These are phyloP conservation scores for Eupithecia dodoneata DNA, from an alignment of 2,888 invertebrate species.

Conservation along the genomic window DNA sequence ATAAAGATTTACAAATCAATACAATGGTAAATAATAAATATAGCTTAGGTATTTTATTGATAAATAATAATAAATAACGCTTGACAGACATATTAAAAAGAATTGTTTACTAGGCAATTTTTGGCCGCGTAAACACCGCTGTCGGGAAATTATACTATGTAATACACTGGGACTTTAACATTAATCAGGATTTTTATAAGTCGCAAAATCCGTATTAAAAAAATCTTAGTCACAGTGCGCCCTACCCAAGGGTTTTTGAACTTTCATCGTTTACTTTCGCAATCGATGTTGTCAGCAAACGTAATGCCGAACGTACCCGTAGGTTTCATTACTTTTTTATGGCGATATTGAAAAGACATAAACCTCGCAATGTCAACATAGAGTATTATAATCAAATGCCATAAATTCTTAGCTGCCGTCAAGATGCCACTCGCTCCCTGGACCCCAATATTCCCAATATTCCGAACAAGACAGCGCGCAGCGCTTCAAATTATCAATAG, in stretches of 20 bases:
- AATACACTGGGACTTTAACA: neutral
- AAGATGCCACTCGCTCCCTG: conserved; percentile 32
- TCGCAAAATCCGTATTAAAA: neutral
- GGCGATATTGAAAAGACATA: conserved; percentile 54
- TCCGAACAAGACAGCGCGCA: conserved; percentile 33
- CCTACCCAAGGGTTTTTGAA: conserved; percentile 37
- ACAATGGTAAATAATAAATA: neutral
- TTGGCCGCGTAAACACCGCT: neutral
- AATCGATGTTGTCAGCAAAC: conserved; percentile 52
- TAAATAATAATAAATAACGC: neutral
- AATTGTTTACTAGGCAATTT: neutral
- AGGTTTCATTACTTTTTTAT: conserved; percentile 51
- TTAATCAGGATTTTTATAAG: neutral
- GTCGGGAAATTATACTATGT: neutral
- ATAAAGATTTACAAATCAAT: neutral
- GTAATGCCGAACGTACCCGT: conserved; percentile 51
- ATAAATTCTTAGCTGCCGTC: conserved; percentile 43
- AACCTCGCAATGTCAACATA: conserved; percentile 50
- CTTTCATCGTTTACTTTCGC: conserved; percentile 45
- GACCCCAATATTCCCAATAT: conserved; percentile 31
- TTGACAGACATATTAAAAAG: neutral
- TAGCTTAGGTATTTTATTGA: neutral
- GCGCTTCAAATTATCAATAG: conserved; percentile 58
- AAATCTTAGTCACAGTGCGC: conserved; percentile 26
- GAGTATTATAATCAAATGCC: conserved; percentile 47